A percentile compares a stretch with the other conserved stretches of the same genome.
phyloP scores from a whole-genome alignment of 2,888 invertebrate genomes.

The Linnaemya vulpina region DNA sequence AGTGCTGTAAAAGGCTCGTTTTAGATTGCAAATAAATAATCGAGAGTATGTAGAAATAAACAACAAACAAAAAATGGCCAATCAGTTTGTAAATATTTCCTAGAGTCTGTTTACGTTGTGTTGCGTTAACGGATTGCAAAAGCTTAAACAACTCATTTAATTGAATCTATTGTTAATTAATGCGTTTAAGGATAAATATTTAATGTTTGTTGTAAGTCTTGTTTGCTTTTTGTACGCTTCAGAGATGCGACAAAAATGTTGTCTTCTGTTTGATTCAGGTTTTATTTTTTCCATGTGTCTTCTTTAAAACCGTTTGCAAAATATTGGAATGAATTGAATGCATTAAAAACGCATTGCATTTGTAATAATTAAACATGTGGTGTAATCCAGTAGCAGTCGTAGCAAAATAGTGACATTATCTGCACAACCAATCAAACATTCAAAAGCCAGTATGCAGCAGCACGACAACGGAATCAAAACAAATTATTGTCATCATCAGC shows the following conservation, averaged over 20 bases:
- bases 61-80: conserved; percentile 2
- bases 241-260: conserved; percentile 32
- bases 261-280: conserved; percentile 37
- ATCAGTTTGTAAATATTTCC: conserved; percentile 47
- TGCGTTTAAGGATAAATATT: conserved; percentile 35
- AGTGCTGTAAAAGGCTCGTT: conserved; percentile 41
- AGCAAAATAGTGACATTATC: conserved; percentile 48
- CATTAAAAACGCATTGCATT: conserved; percentile 62
- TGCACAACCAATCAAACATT: conserved; percentile 25
- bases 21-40: conserved; percentile 27
- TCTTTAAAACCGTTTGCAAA: conserved; percentile 14
- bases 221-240: background rate
- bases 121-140: conserved; percentile 2
- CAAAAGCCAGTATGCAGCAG: conserved; percentile 8
- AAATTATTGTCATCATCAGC: conserved; percentile 68
- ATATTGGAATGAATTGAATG: conserved; percentile 43
- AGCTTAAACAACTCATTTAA: conserved; percentile 49
- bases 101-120: conserved; percentile 20
- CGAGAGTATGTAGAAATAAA: background rate
- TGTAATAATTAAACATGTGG: conserved; percentile 54
- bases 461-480: conserved; percentile 53
- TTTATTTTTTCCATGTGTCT: background rate
- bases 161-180: conserved; percentile 38
- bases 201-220: background rate
- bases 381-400: conserved; percentile 50